phyloP scores from a whole-genome alignment of 2,797 vertebrate genomes.

The Pelochelys cantorii region DNA sequence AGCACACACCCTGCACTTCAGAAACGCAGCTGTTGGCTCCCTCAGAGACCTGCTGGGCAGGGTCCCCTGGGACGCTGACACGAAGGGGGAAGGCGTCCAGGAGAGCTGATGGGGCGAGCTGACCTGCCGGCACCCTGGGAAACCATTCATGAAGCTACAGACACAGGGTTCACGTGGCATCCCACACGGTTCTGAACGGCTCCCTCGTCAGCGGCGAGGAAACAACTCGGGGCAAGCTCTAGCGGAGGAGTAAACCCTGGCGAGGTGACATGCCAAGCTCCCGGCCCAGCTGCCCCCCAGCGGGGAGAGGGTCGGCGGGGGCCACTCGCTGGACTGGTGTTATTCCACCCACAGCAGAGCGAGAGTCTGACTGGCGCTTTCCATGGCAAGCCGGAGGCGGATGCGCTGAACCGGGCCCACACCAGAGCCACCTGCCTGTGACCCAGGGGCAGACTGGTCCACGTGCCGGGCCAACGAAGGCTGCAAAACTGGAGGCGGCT shows the following conservation, averaged over 20 bases:
- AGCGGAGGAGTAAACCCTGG: conserved; percentile 38
- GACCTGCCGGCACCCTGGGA: not conserved
- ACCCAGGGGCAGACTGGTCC: conserved; percentile 6
- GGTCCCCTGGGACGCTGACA: too few species aligned
- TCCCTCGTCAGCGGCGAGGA: not conserved
- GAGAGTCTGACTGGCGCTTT: not conserved
- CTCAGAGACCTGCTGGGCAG: too few species aligned
- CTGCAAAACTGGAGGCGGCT: not conserved
- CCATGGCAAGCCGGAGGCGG: not conserved
- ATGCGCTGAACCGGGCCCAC: not conserved
- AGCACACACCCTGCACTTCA: too few species aligned
- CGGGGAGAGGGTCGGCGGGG: not conserved
- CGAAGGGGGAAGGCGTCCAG: too few species aligned
- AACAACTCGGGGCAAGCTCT: conserved; percentile 14
- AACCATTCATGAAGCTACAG: fast-evolving
- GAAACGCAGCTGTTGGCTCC: too few species aligned
- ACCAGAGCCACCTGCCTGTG: not conserved
- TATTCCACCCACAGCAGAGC: not conserved
- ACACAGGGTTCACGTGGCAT: fast-evolving
- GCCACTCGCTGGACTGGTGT: not conserved
- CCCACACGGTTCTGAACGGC: not conserved
- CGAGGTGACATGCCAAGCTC: not conserved
- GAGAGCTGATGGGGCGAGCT: too few species aligned
- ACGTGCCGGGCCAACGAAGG: conserved; percentile 12
- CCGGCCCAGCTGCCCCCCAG: not conserved